Evolutionary conservation across 1,140 invertebrate species (phyloP).

Genomic region (Anastrepha obliqua): DNA sequence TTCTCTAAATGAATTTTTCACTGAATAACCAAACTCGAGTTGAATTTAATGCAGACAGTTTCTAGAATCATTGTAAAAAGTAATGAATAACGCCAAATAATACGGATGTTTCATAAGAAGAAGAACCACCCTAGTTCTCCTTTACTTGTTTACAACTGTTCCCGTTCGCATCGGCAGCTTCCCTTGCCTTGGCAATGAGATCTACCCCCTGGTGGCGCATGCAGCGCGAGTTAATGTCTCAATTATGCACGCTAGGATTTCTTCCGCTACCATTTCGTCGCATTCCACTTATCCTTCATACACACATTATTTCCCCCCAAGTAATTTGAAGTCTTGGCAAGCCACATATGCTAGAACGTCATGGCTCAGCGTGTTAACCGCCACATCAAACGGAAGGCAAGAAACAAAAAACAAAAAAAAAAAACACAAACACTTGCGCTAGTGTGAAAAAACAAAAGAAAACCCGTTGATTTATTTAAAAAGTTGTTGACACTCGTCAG

Average conservation of each 20-base stretch:
- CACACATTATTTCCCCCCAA: slow-evolving; percentile 54
- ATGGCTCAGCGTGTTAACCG: slow-evolving; percentile 66
- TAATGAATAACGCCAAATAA: too few relatives aligned
- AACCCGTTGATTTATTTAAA: slow-evolving; percentile 56
- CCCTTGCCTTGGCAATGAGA: not conserved
- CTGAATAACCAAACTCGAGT: too few relatives aligned
- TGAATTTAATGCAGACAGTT: too few relatives aligned
- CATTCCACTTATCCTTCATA: slow-evolving; percentile 6
- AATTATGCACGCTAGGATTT: slow-evolving; percentile 63
- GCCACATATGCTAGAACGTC: slow-evolving; percentile 65
- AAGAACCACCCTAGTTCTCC: not conserved
- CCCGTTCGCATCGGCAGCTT: not conserved
- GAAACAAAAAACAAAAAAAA: slow-evolving; percentile 41
- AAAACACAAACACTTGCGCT: not conserved
- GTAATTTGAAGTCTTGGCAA: slow-evolving; percentile 43
- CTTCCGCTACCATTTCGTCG: slow-evolving; percentile 20
- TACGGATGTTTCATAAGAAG: too few relatives aligned
- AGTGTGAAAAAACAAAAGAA: slow-evolving; percentile 52
- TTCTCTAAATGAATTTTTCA: too few relatives aligned
- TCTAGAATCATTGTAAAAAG: too few relatives aligned
- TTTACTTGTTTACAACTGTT: not conserved
- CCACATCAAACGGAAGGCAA: slow-evolving; percentile 54
- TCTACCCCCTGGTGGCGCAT: not conserved
- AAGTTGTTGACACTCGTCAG: slow-evolving; percentile 51
- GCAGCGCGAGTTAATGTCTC: slow-evolving; percentile 71